Base-by-base conservation (phyloP, 2,113 vertebrate genomes). In the Chloroceryle aenea region DNA sequence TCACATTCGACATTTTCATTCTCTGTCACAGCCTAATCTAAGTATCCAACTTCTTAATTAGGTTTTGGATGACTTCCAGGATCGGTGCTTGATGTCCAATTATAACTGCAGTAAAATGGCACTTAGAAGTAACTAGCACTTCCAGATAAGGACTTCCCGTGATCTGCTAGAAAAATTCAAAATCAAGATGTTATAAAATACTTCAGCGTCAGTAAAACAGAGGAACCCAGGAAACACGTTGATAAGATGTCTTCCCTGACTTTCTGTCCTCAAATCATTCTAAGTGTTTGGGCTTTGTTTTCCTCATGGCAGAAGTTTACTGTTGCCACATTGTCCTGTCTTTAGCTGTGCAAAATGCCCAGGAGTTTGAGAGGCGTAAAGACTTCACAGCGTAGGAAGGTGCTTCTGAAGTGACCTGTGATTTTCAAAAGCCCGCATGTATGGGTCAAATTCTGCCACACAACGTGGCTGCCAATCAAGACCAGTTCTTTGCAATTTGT, bases 31-130 rank as follows among this genome's bases (percentile, higher is more conserved):
- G 83, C 71, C 94, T 85, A 45, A 95, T 97, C 95, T 97, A 97
- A 96, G 95, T 75, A 50, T 92, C 87, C 81, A 96, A 86, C 80
- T 95, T 97, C 89, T 69, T 98, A 98, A 98, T 98, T 98, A 98
- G 97, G 89, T 97, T 98, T 98, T 98, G 98, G 97, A 97, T 92
- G 71, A 34, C 66, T 97, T 98, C 98, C 98, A 98, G 76, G 73
- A 91, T 93, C 4, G 43, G 90, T 86, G 69, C 94, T 96, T 93
- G 95, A 96, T 96, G 96, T 92, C 87, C 95, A 90, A 94, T 97
- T 76, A 62, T 97, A 94, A 97, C 91, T 91, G 64, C 92, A 95
- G 95, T 97, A 97, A 98, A 97, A 97, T 96, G 94, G 91, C 76
- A 96, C 92, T 97, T 96, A 93, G 92, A 96, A 96, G 91, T 96